phyloP scores from a whole-genome alignment of 1,140 invertebrate species.

The Rhagoletis pomonella region DNA sequence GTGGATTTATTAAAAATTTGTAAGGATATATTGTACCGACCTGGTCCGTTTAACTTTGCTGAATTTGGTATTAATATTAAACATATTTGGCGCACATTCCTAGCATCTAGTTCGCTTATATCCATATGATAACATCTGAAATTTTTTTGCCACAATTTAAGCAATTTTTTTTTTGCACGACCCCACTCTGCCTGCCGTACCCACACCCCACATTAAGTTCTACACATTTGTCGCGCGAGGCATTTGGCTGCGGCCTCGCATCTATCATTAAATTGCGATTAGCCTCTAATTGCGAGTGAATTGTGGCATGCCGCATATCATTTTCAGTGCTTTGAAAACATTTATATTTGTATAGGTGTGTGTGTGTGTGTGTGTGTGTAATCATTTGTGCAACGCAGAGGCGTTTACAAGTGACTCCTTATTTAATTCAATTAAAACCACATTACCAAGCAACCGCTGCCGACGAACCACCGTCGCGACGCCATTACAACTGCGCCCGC shows the following conservation, averaged over 20 bases:
- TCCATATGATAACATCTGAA: no score
- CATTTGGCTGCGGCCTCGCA: neutral
- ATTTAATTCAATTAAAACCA: slow-evolving; percentile 52
- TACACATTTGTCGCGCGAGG: neutral
- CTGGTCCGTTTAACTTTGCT: no score
- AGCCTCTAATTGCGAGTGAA: slow-evolving; percentile 43
- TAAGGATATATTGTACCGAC: no score
- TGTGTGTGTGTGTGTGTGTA: neutral
- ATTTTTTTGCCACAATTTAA: no score
- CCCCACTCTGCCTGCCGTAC: neutral
- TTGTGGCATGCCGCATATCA: slow-evolving; percentile 19
- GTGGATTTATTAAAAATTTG: no score
- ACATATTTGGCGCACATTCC: no score
- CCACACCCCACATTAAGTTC: neutral
- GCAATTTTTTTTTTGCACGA: neutral
- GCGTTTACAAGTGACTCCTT: slow-evolving; percentile 39
- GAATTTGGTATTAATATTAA: no score
- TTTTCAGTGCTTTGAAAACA: neutral
- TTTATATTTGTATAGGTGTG: neutral
- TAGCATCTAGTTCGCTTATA: no score
- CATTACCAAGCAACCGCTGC: neutral
- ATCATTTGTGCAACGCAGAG: neutral
- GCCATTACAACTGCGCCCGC: neutral
- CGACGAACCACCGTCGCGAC: neutral
- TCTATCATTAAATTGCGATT: slow-evolving; percentile 50